Conservation (phyloP, 2,888 invertebrate genomes). For the Pandemis corylana region DNA sequence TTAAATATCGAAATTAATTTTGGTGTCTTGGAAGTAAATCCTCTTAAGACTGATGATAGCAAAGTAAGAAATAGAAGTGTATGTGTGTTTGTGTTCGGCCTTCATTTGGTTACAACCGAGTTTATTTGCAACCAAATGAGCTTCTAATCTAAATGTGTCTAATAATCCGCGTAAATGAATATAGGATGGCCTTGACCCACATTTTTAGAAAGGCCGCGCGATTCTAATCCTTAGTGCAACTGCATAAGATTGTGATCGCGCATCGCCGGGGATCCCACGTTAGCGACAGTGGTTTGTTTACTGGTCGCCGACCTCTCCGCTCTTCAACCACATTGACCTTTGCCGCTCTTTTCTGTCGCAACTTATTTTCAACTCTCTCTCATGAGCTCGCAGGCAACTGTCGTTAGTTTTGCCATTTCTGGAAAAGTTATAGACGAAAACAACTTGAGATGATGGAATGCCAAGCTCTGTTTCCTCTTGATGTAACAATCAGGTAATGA, state of each 20-base stretch:
- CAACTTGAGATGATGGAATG: neutral
- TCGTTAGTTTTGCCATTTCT: constrained; percentile 3
- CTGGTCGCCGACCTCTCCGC: constrained; percentile 12
- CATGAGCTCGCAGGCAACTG: neutral
- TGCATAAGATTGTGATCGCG: constrained; percentile 27
- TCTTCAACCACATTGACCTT: constrained; percentile 11
- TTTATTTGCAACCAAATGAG: constrained; percentile 11
- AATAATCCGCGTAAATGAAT: constrained; percentile 24
- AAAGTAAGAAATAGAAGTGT: neutral
- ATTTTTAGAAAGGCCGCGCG: constrained; percentile 34
- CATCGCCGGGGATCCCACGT: neutral
- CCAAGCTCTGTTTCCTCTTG: neutral
- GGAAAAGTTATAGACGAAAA: neutral
- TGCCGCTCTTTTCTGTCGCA: constrained; percentile 5
- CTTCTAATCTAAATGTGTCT: constrained; percentile 3
- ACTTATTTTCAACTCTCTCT: neutral
- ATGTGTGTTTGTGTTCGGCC: neutral
- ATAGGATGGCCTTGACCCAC: constrained; percentile 38
- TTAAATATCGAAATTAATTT: too few relatives aligned
- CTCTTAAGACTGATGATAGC: too few relatives aligned
- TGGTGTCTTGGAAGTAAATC: too few relatives aligned
- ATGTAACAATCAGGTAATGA: neutral
- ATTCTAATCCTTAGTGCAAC: constrained; percentile 31
- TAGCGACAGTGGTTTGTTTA: neutral
- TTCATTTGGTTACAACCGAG: neutral